Base-by-base conservation (phyloP, 2,888 invertebrate species). In the Dioctria rufipes region DNA sequence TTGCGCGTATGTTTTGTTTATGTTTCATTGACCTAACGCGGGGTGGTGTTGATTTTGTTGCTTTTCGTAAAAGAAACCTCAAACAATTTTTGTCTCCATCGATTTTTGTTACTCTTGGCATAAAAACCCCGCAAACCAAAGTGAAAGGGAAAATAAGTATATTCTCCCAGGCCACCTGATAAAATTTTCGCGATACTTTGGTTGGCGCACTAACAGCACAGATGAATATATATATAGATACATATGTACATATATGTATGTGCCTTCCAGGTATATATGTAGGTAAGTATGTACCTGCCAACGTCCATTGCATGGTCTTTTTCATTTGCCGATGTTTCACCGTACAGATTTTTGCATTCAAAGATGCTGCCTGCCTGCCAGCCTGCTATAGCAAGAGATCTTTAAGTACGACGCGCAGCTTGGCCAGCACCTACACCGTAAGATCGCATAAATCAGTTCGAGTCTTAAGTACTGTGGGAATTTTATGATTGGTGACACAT, bases 401-500 rank as follows among this genome's bases (percentile, higher is more conserved):
- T 63, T 58, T 63, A 6, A 25, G 8, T 43, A 40, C 46, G 37
- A 37, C 69, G 25, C 4, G 8, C 51, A 5, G 73, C 73, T 25
- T 11, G 73, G 54, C 71, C 63, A 43, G 66, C 78, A 78, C 78
- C 78, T 78, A 78, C 78, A 78, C 63, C 13, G 65, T 49, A 51
- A 40, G 78, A 78, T 67, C 78, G 43, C 78, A 78, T 78, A 78
- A 78, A 78, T 78, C 78, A 78, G 78, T 54, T 8, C 58, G 67
- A 2, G 78, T 40, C 66, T 78, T 78, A 84, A 83, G 83, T 83
- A 85, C 85, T 85, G 85, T 85, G 85, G 85, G 85, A 85, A 85
- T 83, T 85, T 85, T 85, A 84, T 84, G 84, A 85, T 84, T 85
- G 84, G 84, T 84, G 83, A 82, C 84, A 84, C 83, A 84, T 83